phyloP scores from a whole-genome alignment of 2,888 invertebrate species.

The Ditylenchus weischeri region DNA sequence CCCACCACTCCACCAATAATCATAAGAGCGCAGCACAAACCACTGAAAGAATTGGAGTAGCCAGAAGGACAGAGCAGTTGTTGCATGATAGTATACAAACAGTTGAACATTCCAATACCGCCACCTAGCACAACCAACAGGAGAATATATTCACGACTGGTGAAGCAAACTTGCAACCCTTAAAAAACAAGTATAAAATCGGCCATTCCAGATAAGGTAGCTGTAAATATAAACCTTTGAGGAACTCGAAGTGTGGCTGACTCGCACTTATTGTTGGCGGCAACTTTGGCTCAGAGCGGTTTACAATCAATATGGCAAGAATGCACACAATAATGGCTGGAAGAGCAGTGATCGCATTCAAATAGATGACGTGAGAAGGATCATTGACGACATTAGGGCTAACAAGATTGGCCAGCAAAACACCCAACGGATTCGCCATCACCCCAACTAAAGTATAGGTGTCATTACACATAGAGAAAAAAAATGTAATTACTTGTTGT shows the following conservation, averaged over 20 bases:
- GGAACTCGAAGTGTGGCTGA: slow-evolving; percentile 50
- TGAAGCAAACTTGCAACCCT: slow-evolving; percentile 48
- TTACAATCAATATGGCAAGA: slow-evolving; percentile 44
- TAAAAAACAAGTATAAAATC: neutral
- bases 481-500: slow-evolving; percentile 55
- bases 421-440: slow-evolving; percentile 58
- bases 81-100: slow-evolving; percentile 58
- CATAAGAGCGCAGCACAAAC: slow-evolving; percentile 59
- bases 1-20: slow-evolving; percentile 60
- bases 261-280: slow-evolving; percentile 55
- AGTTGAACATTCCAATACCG: slow-evolving; percentile 59
- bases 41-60: slow-evolving; percentile 61
- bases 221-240: slow-evolving; percentile 34
- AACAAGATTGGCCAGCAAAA: slow-evolving; percentile 55
- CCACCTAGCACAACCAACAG: slow-evolving; percentile 56
- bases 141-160: slow-evolving; percentile 48
- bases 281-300: slow-evolving; percentile 53
- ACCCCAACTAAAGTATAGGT: slow-evolving; percentile 57
- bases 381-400: slow-evolving; percentile 48
- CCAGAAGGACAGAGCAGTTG: slow-evolving; percentile 63
- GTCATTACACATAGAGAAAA: no score
- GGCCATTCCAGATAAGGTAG: neutral
- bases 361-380: slow-evolving; percentile 43
- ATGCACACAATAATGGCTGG: slow-evolving; percentile 40
- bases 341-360: slow-evolving; percentile 52